Conservation (phyloP, 2,888 invertebrate genomes). For the Glyphotaelius pellucidus region DNA sequence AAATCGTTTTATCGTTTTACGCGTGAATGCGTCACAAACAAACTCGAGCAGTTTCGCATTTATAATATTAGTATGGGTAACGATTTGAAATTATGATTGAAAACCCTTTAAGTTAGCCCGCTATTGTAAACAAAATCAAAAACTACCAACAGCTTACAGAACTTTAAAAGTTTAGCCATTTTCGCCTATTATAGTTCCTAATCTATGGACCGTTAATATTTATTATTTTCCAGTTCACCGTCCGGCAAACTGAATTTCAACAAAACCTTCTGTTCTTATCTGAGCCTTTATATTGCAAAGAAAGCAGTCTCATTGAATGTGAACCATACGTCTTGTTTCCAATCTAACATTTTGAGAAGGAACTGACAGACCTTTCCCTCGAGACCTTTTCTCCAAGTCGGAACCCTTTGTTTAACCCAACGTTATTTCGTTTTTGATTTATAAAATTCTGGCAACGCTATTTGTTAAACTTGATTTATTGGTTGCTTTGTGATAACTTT, state of each 20-base stretch:
- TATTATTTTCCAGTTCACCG: background rate
- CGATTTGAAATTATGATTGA: background rate
- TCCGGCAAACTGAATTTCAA: background rate
- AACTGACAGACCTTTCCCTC: slow-evolving; percentile 5
- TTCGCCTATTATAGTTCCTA: background rate
- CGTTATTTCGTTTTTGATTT: slow-evolving; percentile 40
- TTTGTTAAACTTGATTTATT: slow-evolving; percentile 1
- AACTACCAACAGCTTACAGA: background rate
- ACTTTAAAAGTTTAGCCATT: background rate
- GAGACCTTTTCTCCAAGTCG: slow-evolving; percentile 11
- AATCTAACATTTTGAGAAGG: slow-evolving; percentile 31
- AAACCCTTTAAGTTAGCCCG: background rate
- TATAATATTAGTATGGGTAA: too few species aligned
- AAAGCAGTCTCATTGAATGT: slow-evolving; percentile 29
- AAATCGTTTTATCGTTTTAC: too few species aligned
- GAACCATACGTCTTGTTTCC: slow-evolving; percentile 37
- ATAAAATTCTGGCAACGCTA: slow-evolving; percentile 3
- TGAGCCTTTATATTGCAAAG: background rate
- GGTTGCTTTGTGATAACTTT: background rate
- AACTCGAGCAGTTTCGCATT: too few species aligned
- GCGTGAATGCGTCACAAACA: too few species aligned
- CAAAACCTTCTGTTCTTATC: background rate
- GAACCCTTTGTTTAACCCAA: slow-evolving; percentile 8
- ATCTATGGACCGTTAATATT: background rate
- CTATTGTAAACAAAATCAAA: background rate